These are phyloP conservation scores for Thunnus maccoyii DNA, from an alignment of 2,113 vertebrate species.

Conservation along the genomic window DNA sequence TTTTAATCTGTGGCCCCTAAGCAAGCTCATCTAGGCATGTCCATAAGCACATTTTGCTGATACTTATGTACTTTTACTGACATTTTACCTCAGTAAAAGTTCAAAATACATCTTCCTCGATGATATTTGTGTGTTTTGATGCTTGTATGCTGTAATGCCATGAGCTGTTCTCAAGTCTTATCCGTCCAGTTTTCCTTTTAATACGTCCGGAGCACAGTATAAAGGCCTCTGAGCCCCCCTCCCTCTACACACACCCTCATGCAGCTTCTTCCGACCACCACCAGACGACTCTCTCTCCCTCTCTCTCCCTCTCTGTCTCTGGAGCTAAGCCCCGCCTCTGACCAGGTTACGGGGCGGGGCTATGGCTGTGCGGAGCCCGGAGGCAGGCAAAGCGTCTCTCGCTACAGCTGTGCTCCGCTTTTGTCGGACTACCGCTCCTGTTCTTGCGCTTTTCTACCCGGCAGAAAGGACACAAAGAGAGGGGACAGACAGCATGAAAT, in stretches of 20 bases:
- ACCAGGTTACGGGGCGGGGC: slow-evolving; percentile 69
- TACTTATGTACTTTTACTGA: background rate
- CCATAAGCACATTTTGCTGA: background rate
- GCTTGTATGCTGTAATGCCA: background rate
- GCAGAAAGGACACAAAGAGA: slow-evolving; percentile 66
- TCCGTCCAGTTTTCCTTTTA: slow-evolving; percentile 8
- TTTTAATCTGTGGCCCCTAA: background rate
- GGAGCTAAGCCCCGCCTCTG: slow-evolving; percentile 70
- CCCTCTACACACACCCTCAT: background rate
- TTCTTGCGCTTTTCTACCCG: slow-evolving; percentile 22
- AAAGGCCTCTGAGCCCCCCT: background rate
- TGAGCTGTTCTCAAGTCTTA: background rate
- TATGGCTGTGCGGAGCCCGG: slow-evolving; percentile 47
- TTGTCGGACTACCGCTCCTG: slow-evolving; percentile 40
- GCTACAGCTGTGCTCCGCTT: slow-evolving; percentile 66
- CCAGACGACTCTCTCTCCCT: slow-evolving; percentile 53
- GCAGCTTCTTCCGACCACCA: slow-evolving; percentile 68
- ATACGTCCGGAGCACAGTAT: slow-evolving; percentile 21
- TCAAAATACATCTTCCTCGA: background rate
- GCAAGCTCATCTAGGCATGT: background rate
- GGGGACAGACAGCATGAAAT: slow-evolving; percentile 44
- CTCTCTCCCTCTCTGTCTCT: background rate
- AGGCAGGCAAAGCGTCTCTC: slow-evolving; percentile 59
- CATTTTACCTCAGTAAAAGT: too few relatives aligned
- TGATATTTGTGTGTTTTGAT: background rate